These are phyloP conservation scores for Dicerorhinus sumatrensis DNA, from an alignment of 2,113 vertebrate species.

Conservation along the genomic window DNA sequence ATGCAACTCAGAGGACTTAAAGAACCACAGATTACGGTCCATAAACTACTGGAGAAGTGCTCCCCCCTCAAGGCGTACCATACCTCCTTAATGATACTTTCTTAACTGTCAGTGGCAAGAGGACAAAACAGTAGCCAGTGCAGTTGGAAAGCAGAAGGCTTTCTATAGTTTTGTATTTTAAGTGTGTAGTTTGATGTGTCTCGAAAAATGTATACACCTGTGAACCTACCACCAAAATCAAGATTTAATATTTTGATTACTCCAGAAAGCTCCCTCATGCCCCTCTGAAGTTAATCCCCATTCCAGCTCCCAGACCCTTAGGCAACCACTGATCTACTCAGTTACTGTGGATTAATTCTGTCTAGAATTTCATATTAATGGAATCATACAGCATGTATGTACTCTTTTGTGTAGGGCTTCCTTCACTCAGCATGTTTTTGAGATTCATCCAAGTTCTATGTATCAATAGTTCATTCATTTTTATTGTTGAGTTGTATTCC, in stretches of 20 bases:
- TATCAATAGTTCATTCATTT: background rate
- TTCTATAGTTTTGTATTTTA: background rate
- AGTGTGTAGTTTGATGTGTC: background rate
- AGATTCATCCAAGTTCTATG: background rate
- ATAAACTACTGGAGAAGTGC: background rate
- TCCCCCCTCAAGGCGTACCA: background rate
- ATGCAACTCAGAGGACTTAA: background rate
- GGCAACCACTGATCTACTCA: background rate
- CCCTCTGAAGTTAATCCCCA: background rate
- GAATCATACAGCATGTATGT: background rate
- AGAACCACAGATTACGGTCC: background rate
- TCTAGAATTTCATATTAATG: background rate
- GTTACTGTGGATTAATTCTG: background rate
- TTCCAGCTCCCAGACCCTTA: background rate
- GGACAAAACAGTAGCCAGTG: background rate
- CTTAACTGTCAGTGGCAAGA: background rate
- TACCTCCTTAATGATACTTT: background rate
- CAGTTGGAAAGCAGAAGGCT: background rate
- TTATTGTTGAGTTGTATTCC: background rate
- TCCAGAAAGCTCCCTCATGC: background rate
- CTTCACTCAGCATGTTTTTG: background rate
- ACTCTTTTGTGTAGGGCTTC: background rate
- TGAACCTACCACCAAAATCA: background rate
- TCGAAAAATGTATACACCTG: background rate
- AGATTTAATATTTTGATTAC: background rate